Conservation (phyloP, 2,797 vertebrate species). For the Novumbra hubbsi region DNA sequence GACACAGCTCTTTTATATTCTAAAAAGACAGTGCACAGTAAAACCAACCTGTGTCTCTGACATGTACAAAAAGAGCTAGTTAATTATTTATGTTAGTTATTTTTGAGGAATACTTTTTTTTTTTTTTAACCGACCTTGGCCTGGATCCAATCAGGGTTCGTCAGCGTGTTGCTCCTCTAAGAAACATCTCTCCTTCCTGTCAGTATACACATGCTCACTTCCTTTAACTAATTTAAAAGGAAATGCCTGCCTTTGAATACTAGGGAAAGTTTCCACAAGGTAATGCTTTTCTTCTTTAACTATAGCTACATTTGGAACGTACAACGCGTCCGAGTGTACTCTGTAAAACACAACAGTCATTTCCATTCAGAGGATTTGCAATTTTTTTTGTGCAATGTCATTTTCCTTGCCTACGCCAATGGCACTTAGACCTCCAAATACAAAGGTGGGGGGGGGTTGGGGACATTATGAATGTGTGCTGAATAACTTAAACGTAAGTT, state of each 20-base stretch:
- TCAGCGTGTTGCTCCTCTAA: background rate
- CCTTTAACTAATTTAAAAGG: background rate
- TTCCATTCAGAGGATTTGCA: background rate
- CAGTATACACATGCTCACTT: background rate
- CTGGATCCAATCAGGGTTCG: background rate
- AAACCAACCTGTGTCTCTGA: background rate
- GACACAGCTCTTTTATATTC: too few species aligned
- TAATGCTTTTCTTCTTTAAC: too few species aligned
- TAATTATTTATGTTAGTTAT: too few species aligned
- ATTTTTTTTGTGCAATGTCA: background rate
- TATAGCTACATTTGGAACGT: background rate
- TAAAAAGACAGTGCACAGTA: too few species aligned
- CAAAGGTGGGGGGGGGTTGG: conserved; percentile 7
- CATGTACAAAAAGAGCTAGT: background rate
- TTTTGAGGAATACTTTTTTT: too few species aligned
- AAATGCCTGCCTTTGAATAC: background rate
- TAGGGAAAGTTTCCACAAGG: background rate
- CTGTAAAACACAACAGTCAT: background rate
- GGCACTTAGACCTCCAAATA: conserved; percentile 1
- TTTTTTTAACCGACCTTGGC: too few species aligned
- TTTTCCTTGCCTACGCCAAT: background rate
- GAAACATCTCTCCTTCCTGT: background rate
- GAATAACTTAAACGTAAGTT: too few species aligned
- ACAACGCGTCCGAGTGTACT: background rate
- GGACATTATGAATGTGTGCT: too few species aligned